These are phyloP conservation scores for Trachelus tabidus DNA, from an alignment of 2,888 invertebrate genomes.

Conservation along the genomic window DNA sequence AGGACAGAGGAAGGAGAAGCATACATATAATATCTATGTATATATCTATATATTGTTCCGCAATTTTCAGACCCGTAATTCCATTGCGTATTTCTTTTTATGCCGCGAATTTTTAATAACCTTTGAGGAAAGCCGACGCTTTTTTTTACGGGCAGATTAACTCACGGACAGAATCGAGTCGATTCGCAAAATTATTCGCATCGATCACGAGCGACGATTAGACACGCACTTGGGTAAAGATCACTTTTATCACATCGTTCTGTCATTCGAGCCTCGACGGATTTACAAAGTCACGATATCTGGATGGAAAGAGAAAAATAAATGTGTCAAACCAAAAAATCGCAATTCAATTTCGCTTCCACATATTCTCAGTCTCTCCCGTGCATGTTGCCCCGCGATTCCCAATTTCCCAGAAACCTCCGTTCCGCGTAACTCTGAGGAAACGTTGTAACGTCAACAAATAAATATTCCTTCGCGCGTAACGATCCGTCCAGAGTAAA, in stretches of 20 bases:
- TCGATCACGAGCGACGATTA: too few species aligned
- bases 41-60: too few species aligned
- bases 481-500: neutral
- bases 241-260: too few species aligned
- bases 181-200: conserved; percentile 12
- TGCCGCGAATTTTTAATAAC: too few species aligned
- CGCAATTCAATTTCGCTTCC: neutral
- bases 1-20: neutral
- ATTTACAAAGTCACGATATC: neutral
- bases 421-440: neutral
- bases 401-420: neutral
- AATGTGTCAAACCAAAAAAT: neutral
- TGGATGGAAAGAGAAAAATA: neutral
- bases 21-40: too few species aligned
- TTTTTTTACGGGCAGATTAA: too few species aligned
- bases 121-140: too few species aligned
- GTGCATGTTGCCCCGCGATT: neutral
- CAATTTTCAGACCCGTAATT: too few species aligned
- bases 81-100: too few species aligned
- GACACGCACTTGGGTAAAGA: neutral
- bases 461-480: neutral
- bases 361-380: neutral
- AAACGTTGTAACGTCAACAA: neutral
- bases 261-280: neutral
- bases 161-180: neutral